Base-by-base conservation (phyloP, 2,113 vertebrate species). In the Phyllostomus hastatus region DNA sequence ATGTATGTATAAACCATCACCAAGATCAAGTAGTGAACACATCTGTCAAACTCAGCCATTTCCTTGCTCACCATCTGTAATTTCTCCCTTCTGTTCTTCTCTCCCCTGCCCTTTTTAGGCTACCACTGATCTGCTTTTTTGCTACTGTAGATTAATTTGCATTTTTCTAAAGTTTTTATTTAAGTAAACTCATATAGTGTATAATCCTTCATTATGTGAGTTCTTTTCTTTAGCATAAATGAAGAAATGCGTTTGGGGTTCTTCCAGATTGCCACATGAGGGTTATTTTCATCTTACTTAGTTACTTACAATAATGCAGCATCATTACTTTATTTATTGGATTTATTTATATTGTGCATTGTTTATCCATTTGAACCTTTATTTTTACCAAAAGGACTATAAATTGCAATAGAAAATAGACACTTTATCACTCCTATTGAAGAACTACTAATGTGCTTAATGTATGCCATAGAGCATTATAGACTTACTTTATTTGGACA, bases 121-220 rank as follows among this genome's bases (percentile, higher is more conserved):
- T 75, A 64, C n/a, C 4, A 69, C 38, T 80, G 33, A 78, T 91
- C 48, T n/a, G 4, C 57, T 86, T 87, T 91, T 91, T 73, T 41
- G 41, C 89, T 20, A 50, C 26, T 76, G 20, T 52, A 22, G 35
- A 46, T 93, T 75, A 93, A 87, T 92, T 64, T 73, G 19, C 17
- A 86, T 83, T 93, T 97, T 61, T 93, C 43, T n/a, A 52, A 94
- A 91, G 52, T 94, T 59, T 88, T 83, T 67, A 26, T 82, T 20
- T 90, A 85, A 76, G 70, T 76, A 31, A 46, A 95, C 10, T 82
- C 26, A 64, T 61, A n/a, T 2, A 33, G 4, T 75, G 4, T 73
- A 0, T 75, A 31, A 5, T 91, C 28, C 50, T 79, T 31, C 79
- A 79, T 43, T 7, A 5, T 84, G 41, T 92, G 57, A 2, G 10